Percentiles rank a stretch among this genome's conserved stretches.
These are phyloP conservation scores for Gavia stellata DNA, from an alignment of 2,113 vertebrate genomes.

Conservation along the genomic window DNA sequence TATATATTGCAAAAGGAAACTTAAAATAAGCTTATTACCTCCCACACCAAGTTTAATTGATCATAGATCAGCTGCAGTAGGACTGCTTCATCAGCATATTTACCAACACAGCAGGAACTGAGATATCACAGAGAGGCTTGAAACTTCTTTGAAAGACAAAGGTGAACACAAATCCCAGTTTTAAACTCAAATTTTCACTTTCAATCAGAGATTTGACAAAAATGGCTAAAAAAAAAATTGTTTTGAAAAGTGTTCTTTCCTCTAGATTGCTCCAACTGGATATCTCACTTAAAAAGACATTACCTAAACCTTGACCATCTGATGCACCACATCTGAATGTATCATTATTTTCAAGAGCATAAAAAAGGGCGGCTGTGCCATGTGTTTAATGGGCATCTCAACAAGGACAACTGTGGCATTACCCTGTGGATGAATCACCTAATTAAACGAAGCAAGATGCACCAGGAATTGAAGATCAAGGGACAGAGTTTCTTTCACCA, in stretches of 20 bases:
- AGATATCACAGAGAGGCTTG: background rate
- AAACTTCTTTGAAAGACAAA: background rate
- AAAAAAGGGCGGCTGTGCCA: background rate
- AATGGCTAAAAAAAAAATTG: background rate
- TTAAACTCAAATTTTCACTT: background rate
- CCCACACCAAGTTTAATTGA: background rate
- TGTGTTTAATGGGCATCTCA: background rate
- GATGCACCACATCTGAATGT: background rate
- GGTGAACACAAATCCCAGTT: background rate
- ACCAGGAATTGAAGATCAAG: background rate
- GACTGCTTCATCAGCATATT: background rate
- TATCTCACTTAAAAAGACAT: background rate
- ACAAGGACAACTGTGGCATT: background rate
- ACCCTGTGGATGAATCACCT: background rate
- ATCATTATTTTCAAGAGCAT: background rate
- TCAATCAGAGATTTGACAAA: background rate
- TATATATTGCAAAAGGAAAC: background rate
- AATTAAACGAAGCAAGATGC: background rate
- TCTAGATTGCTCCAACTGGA: background rate
- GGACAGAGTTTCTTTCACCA: background rate
- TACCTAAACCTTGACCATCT: background rate
- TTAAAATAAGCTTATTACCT: background rate
- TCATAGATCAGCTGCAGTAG: background rate
- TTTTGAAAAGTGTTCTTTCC: background rate
- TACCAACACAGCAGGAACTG: background rate